Evolutionary conservation across 2,797 vertebrate species (phyloP), one percentile per base, ranked within the genome.

Genomic region (Sebastes baramenuke): DNA sequence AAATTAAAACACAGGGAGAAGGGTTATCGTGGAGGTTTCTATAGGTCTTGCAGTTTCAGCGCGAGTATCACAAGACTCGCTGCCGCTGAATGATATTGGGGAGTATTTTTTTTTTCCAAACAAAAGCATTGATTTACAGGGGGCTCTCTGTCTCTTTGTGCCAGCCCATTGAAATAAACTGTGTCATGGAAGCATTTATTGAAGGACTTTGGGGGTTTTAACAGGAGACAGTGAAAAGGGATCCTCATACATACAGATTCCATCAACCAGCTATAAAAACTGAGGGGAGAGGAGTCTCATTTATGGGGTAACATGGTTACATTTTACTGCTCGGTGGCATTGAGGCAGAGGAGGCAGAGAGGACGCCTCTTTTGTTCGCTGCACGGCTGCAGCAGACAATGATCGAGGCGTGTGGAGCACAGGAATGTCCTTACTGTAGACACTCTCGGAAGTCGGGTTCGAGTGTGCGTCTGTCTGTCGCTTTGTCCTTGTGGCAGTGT

Each of bases 361-460:
- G 67, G 89, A 92, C 81, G 77, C 87, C 82, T 89, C 90, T 84
- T 94, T 94, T 94, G 92, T 94, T 72, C 61, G 69, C 73, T 80
- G 77, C 61, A 83, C 70, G 88, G 72, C 82, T 85, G 81, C 78
- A 14, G 84, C 82, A 90, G 87, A 92, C 93, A 94, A 91, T 90
- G 90, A 88, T 81, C 69, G 85, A 87, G 91, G 85, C 89, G 87
- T 92, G 91, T 87, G 87, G 87, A 85, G 88, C 56, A 38, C 80
- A 92, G 87, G 92, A 95, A 95, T 93, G 94, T 81, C 87, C 87
- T 85, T 93, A 95, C 91, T 92, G 90, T 94, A 94, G 94, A 94
- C 91, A 90, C 89, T 91, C 93, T 94, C 92, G 91, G 93, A 95
- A 94, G 92, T 94, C 46, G 88, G 73, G 87, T 83, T 91, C 36